Evolutionary conservation across 2,888 invertebrate genomes (phyloP), one percentile per base, ranked within the genome.

Genomic region (Acanthosepion pharaonis): DNA sequence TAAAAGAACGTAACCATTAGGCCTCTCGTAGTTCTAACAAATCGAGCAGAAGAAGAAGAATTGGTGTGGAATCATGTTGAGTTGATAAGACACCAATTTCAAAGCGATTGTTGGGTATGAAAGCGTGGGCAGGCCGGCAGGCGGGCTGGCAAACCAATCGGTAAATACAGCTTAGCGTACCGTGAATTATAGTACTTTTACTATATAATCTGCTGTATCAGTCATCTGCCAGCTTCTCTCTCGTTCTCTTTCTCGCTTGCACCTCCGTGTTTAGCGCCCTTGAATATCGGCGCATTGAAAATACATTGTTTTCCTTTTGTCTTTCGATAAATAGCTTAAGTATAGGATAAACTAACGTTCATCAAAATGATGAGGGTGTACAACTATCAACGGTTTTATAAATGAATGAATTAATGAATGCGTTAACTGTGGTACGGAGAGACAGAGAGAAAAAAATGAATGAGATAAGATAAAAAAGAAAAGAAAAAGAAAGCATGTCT

Each of bases 51-150:
- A 15, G 0, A n/a, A 78, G n/a, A 78, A 78, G 78, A 33, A 78
- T 78, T 4, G 15, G n/a, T 23, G 4, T 25, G 59, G 59, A 59
- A 59, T 59, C 23, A 59, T 59, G 59, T 33, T 78, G 78, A 78
- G 78, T 78, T 78, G n/a, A 78, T 78, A 78, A 78, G 78, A 78
- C 78, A 78, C 78, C n/a, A 78, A 78, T 78, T 78, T 78, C n/a
- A 78, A 78, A 78, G 78, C 18, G 78, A 78, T 78, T 78, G 78
- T 78, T 33, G 78, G 33, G 78, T 78, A 33, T n/a, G n/a, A 33
- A 9, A 15, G 78, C n/a, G 11, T n/a, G 33, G 78, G n/a, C 15
- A 11, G n/a, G n/a, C n/a, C n/a, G 78, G 78, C n/a, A n/a, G n/a
- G 78, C 78, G n/a, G n/a, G n/a, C 78, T 3, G n/a, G 33, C 78